These are phyloP conservation scores for Mustela nigripes DNA, from an alignment of 2,113 vertebrate genomes.

Conservation along the genomic window DNA sequence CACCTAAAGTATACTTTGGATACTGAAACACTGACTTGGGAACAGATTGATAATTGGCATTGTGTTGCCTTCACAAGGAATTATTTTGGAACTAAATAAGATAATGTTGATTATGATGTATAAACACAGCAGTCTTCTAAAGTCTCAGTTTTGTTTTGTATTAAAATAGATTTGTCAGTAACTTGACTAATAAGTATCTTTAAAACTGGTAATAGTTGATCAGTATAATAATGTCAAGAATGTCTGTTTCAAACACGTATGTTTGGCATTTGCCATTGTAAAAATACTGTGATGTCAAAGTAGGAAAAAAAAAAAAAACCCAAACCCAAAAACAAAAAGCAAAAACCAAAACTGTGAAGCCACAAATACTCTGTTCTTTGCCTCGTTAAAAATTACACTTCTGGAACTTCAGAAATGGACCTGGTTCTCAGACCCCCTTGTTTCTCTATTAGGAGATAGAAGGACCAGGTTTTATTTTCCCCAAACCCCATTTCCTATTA, in stretches of 20 bases:
- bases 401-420: background rate
- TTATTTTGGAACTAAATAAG: constrained; percentile 49
- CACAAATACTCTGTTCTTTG: background rate
- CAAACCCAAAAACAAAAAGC: too few relatives aligned
- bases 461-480: constrained; percentile 1
- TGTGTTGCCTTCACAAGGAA: background rate
- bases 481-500: background rate
- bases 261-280: background rate
- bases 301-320: background rate
- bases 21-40: constrained; percentile 15
- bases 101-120: background rate
- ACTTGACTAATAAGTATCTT: background rate
- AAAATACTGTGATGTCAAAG: background rate
- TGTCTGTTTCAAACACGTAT: background rate
- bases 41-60: constrained; percentile 56
- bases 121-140: constrained; percentile 48
- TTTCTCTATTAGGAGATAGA: constrained; percentile 30
- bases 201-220: background rate
- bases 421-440: background rate
- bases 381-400: background rate
- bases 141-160: constrained; percentile 55
- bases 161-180: constrained; percentile 52
- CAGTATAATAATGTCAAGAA: background rate
- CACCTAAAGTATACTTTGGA: constrained; percentile 24
- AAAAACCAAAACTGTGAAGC: background rate